Conservation (phyloP, 35 echinoderm and acorn worm genomes). For the Lytechinus variegatus region DNA sequence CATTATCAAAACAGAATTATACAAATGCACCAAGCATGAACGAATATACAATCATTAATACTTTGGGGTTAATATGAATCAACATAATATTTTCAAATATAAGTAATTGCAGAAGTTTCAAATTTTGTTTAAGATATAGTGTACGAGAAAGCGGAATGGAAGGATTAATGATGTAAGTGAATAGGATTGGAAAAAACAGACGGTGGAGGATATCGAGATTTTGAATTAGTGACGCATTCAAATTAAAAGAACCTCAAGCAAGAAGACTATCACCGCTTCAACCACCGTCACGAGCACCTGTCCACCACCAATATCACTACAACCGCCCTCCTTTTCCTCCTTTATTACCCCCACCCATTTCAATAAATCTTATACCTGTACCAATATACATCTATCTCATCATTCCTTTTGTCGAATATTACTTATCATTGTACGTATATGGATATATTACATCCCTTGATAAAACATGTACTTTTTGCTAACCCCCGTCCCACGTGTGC, state of each 20-base stretch:
- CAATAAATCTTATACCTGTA: neutral
- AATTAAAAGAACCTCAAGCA: neutral
- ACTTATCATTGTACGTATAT: neutral
- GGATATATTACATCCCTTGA: slow-evolving; percentile 1
- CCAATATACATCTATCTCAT: neutral
- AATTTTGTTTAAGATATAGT: no score
- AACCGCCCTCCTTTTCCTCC: neutral
- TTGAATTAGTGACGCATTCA: no score
- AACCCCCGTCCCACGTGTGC: neutral
- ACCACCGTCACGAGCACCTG: neutral
- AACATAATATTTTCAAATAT: no score
- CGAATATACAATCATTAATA: no score
- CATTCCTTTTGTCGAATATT: neutral
- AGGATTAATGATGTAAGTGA: no score
- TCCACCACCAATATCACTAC: neutral
- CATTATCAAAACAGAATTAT: no score
- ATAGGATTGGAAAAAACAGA: no score
- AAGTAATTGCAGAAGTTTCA: no score
- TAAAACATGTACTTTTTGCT: slow-evolving; percentile 6
- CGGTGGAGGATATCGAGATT: no score
- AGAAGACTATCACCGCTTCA: neutral
- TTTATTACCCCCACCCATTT: neutral
- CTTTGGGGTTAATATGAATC: no score
- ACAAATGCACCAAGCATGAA: no score
- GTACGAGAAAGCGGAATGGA: no score